Conservation (phyloP, 2,113 vertebrate genomes). For the Myotis yumanensis region DNA sequence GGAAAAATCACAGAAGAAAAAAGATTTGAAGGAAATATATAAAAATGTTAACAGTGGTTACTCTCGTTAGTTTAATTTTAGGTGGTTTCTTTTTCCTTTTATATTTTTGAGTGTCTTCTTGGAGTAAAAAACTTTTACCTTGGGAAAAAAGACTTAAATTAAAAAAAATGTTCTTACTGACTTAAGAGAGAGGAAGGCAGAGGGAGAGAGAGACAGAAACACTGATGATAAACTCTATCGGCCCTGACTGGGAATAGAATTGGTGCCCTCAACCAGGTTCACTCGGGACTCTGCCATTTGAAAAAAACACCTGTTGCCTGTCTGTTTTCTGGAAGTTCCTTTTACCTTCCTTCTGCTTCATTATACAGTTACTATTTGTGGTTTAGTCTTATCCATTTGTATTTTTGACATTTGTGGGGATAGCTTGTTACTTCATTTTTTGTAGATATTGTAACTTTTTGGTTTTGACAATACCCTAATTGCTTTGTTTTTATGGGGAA, state of each 20-base stretch:
- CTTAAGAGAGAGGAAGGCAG: not conserved
- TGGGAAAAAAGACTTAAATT: too few relatives aligned
- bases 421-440: not conserved
- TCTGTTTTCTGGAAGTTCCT: not conserved
- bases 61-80: not conserved
- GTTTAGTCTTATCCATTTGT: not conserved
- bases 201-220: not conserved
- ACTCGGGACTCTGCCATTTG: not conserved
- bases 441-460: not conserved
- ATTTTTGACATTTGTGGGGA: not conserved
- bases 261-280: not conserved
- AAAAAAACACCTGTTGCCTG: not conserved
- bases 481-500: not conserved
- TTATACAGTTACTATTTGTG: not conserved
- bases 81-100: not conserved
- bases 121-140: not conserved
- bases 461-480: not conserved
- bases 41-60: not conserved
- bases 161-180: not conserved
- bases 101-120: not conserved
- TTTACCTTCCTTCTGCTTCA: not conserved
- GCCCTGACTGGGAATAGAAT: too few relatives aligned
- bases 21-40: not conserved
- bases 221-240: too few relatives aligned
- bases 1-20: too few relatives aligned